A percentile compares a stretch with the other conserved stretches of the same genome.
phyloP scores from a whole-genome alignment of 2,888 invertebrate species.

The Agriotes lineatus region DNA sequence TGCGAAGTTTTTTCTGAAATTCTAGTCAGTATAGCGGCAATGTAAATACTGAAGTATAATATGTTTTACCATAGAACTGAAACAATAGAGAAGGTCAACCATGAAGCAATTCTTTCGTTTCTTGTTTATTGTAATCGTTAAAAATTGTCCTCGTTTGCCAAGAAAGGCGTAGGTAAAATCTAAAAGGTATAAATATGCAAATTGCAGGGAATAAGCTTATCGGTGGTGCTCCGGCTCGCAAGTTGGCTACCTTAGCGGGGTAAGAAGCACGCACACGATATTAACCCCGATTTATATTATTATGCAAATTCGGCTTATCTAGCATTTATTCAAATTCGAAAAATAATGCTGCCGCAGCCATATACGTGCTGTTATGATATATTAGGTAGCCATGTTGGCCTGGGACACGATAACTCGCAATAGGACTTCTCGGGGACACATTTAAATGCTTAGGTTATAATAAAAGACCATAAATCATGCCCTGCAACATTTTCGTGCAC shows the following conservation, averaged over 20 bases:
- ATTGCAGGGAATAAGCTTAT: slow-evolving; percentile 62
- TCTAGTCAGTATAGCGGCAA: too few species aligned
- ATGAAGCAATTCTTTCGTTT: background rate
- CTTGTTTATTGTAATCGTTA: background rate
- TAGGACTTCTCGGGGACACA: slow-evolving; percentile 44
- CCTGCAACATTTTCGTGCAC: slow-evolving; percentile 39
- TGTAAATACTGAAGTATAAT: too few species aligned
- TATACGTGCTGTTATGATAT: slow-evolving; percentile 64
- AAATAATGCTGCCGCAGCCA: slow-evolving; percentile 65
- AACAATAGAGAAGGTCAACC: too few species aligned
- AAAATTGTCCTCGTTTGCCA: slow-evolving; percentile 16
- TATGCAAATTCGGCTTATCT: slow-evolving; percentile 66
- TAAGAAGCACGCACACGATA: slow-evolving; percentile 65
- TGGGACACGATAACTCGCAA: slow-evolving; percentile 58
- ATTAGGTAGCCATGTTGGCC: slow-evolving; percentile 65
- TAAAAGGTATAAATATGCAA: slow-evolving; percentile 57
- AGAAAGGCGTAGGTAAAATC: slow-evolving; percentile 28
- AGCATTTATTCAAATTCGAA: slow-evolving; percentile 65
- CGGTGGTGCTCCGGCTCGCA: slow-evolving; percentile 60
- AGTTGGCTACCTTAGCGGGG: slow-evolving; percentile 59
- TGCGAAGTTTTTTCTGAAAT: too few species aligned
- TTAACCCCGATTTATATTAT: slow-evolving; percentile 68
- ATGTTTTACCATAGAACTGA: too few species aligned
- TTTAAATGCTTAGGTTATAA: slow-evolving; percentile 51
- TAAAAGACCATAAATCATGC: slow-evolving; percentile 51